Evolutionary conservation across 1,140 invertebrate species (phyloP), one percentile per base, ranked within the genome.

Genomic region (Cydia amplana): DNA sequence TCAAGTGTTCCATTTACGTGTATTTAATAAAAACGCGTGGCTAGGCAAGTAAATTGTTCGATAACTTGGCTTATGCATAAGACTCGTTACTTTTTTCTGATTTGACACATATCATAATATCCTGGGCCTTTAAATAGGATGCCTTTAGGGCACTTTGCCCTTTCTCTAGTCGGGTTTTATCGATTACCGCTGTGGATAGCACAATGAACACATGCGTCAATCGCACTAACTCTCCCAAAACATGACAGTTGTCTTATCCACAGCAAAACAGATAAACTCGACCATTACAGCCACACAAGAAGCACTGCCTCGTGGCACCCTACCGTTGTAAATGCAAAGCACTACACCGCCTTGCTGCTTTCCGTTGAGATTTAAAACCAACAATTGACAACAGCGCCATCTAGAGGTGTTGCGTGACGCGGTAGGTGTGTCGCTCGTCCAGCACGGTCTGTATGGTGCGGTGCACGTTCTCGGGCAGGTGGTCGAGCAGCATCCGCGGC

Each of bases 401-500:
- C 63, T 87, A 92, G 64, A 89, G 89, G 12, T 92, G 85, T 18
- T 93, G 91, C 23, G 91, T 93, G 49, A 91, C 85, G 46, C 91
- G 85, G 67, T 93, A 93, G 10, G 88, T 84, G 73, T 93, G 90
- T 74, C 86, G 84, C 78, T 95, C 95, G 43, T 93, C 89, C 12
- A 96, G 79, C 40, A 96, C 93, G 2, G 94, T 95, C 28, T 94
- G 93, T 75, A 96, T 87, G n/a, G 95, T 95, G 77, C 94, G 93
- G 75, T 95, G 94, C 20, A 97, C 93, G 83, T 95, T 96, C 83
- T 96, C 95, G 9, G 96, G 96, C 23, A 97, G 87, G 82, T 97
- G 96, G 87, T 97, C 96, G 1, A 96, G 88, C 1, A 96, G 81
- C 96, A 97, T 97, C 16, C 95, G 93, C 18, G 96, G 96, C 96